Percentiles rank a stretch among this genome's conserved stretches.
These are phyloP conservation scores for Sturnira hondurensis DNA, from an alignment of 2,113 vertebrate species.

Conservation along the genomic window DNA sequence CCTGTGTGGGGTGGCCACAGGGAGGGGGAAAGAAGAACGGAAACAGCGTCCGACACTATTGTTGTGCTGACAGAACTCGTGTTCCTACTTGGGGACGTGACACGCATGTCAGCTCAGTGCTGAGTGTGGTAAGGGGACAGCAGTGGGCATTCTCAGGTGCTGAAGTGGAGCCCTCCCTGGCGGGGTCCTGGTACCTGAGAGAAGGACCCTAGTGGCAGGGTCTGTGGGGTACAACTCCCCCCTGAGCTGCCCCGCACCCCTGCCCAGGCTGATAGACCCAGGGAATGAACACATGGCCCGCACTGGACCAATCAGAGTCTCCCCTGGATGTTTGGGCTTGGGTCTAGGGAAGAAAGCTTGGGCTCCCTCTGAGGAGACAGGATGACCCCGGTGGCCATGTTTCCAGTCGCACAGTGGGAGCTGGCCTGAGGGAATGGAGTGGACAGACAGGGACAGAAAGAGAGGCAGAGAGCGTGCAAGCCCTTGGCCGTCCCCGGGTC, in stretches of 20 bases:
- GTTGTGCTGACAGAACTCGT: not conserved
- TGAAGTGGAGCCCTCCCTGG: not conserved
- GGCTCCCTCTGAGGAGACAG: not conserved
- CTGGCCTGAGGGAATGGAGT: not conserved
- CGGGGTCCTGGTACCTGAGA: fast-evolving
- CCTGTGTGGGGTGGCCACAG: not conserved
- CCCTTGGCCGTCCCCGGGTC: not conserved
- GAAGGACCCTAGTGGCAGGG: not conserved
- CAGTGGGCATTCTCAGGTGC: no score
- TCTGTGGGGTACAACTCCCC: not conserved
- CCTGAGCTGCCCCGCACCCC: not conserved
- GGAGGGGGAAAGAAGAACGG: not conserved
- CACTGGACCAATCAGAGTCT: not conserved
- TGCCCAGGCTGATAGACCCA: not conserved
- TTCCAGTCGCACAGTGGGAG: not conserved
- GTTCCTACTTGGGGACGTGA: not conserved
- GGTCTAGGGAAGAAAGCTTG: not conserved
- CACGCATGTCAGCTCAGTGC: not conserved
- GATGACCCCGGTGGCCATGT: not conserved
- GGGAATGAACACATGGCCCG: not conserved
- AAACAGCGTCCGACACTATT: not conserved
- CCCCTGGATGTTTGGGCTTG: not conserved
- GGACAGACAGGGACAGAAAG: not conserved
- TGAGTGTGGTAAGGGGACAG: not conserved
- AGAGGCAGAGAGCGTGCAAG: not conserved